Conservation (phyloP, 2,888 invertebrate genomes). For the Molorchus minor region DNA sequence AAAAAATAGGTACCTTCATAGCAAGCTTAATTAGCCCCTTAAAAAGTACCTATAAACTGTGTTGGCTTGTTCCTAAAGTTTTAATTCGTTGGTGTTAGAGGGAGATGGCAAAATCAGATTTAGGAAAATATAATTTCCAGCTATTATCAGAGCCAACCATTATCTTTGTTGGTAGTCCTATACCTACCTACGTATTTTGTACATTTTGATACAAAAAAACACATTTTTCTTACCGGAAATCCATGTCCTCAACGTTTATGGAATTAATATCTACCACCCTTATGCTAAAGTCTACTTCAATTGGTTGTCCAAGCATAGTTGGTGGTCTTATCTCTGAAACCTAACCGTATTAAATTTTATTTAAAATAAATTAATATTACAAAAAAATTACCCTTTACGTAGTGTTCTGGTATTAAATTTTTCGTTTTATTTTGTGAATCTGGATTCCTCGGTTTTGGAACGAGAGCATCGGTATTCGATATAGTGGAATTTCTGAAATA, state of each 20-base stretch:
- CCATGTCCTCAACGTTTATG: slow-evolving; percentile 89
- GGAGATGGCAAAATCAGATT: no score
- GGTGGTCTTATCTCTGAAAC: slow-evolving; percentile 79
- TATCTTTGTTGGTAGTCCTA: no score
- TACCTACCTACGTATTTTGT: no score
- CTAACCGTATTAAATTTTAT: background rate
- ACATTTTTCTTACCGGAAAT: slow-evolving; percentile 75
- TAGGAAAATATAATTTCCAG: no score
- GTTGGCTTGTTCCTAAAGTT: no score
- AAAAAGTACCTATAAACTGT: no score
- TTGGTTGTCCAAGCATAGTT: slow-evolving; percentile 75
- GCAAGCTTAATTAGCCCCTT: no score
- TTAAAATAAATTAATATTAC: background rate
- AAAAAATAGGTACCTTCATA: no score
- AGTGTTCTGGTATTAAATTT: slow-evolving; percentile 50
- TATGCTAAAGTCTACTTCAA: slow-evolving; percentile 81
- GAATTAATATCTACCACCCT: slow-evolving; percentile 88
- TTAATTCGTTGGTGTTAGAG: no score
- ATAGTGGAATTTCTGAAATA: slow-evolving; percentile 12
- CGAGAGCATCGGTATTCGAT: slow-evolving; percentile 24
- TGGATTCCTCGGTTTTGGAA: slow-evolving; percentile 48
- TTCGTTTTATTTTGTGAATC: slow-evolving; percentile 48
- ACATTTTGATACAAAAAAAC: no score
- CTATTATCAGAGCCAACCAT: no score
- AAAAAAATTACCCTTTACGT: slow-evolving; percentile 48